Evolutionary conservation across 2,888 invertebrate genomes (phyloP).

Genomic region (Druceiella hillmani): DNA sequence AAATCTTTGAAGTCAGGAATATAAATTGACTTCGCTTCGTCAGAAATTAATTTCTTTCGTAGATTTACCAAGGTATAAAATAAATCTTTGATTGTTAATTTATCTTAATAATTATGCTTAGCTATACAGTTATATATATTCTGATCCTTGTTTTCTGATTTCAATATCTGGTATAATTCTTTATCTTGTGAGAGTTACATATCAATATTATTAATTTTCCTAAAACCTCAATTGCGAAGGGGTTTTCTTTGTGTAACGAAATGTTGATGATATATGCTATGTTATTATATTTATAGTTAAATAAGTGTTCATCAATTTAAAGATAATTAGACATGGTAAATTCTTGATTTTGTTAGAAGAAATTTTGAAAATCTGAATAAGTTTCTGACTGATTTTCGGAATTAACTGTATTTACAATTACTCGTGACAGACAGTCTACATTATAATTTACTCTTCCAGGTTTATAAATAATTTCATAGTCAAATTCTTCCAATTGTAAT

Average conservation of each 20-base stretch:
- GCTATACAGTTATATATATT: conserved; percentile 9
- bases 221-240: conserved; percentile 4
- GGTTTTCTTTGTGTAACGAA: conserved; percentile 3
- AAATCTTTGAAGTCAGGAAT: conserved; percentile 5
- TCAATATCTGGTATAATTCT: conserved; percentile 10
- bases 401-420: not conserved
- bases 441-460: conserved; percentile 22
- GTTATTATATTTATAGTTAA: not conserved
- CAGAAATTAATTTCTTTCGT: not conserved
- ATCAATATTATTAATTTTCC: conserved; percentile 10
- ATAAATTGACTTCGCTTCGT: not conserved
- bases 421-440: conserved; percentile 10
- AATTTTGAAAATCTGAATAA: conserved; percentile 5
- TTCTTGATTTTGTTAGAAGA: not conserved
- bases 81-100: conserved; percentile 16
- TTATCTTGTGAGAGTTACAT: conserved; percentile 2
- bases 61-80: conserved; percentile 12
- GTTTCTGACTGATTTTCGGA: not conserved
- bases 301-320: conserved; percentile 5
- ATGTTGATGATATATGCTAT: conserved; percentile 4
- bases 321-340: conserved; percentile 2
- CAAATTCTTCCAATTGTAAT: conserved; percentile 26
- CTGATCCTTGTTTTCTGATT: conserved; percentile 5
- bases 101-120: conserved; percentile 18
- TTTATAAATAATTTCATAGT: conserved; percentile 26